phyloP scores from a whole-genome alignment of 2,888 invertebrate genomes.

The Danaus chrysippus region DNA sequence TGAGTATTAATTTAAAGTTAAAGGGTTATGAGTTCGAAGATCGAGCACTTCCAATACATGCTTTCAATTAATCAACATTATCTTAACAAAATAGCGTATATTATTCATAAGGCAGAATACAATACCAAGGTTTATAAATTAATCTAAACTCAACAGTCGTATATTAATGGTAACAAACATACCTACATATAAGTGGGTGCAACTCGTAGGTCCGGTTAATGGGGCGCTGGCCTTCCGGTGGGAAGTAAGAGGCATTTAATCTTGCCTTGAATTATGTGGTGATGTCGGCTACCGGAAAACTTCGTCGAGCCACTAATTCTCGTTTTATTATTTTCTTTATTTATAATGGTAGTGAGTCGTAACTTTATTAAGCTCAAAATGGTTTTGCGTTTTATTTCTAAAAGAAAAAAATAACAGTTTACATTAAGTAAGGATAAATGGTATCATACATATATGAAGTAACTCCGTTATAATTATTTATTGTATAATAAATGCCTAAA shows the following conservation, averaged over 20 bases:
- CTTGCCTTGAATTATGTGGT: slow-evolving; percentile 73
- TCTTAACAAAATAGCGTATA: too few relatives aligned
- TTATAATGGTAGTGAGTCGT: slow-evolving; percentile 8
- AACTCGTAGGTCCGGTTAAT: slow-evolving; percentile 53
- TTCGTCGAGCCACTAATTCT: slow-evolving; percentile 62
- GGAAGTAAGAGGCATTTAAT: slow-evolving; percentile 73
- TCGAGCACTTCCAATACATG: too few relatives aligned
- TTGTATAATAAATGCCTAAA: too few relatives aligned
- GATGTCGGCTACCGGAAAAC: slow-evolving; percentile 69
- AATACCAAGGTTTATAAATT: neutral
- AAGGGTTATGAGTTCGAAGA: too few relatives aligned
- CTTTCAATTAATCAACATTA: too few relatives aligned
- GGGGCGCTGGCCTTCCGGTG: slow-evolving; percentile 63
- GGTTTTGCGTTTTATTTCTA: neutral
- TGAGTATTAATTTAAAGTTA: too few relatives aligned
- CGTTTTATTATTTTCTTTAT: slow-evolving; percentile 50
- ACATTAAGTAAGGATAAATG: neutral
- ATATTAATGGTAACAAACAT: slow-evolving; percentile 8
- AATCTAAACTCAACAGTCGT: slow-evolving; percentile 4
- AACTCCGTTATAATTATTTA: neutral
- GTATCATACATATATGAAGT: neutral
- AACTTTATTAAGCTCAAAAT: neutral
- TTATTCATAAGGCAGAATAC: neutral
- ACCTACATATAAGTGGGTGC: slow-evolving; percentile 23
- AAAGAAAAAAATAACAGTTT: neutral